Evolutionary conservation across 2,888 invertebrate species (phyloP).

Genomic region (Parthenolecanium corni): DNA sequence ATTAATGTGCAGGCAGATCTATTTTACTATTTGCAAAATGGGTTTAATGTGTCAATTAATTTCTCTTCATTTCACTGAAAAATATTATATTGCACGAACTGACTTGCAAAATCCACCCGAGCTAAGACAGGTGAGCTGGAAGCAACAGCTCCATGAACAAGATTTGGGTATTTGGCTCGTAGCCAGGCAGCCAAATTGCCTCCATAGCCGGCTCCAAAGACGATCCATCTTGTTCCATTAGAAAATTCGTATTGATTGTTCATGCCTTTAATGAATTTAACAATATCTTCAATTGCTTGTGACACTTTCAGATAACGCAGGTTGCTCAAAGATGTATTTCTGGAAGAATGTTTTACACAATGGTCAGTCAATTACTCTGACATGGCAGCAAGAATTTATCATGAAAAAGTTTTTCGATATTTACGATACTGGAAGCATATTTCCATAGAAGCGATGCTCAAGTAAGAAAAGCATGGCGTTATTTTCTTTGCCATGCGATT

Average conservation of each 20-base stretch:
- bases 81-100: no score
- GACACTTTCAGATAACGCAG: slow-evolving; percentile 64
- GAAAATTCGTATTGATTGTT: slow-evolving; percentile 50
- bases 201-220: slow-evolving; percentile 93
- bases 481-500: slow-evolving; percentile 65
- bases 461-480: slow-evolving; percentile 74
- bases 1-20: no score
- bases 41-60: no score
- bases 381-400: no score
- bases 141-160: slow-evolving; percentile 74
- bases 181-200: slow-evolving; percentile 88
- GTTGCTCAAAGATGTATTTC: slow-evolving; percentile 69
- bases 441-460: slow-evolving; percentile 89
- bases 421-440: slow-evolving; percentile 78
- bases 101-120: slow-evolving; percentile 71
- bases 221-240: slow-evolving; percentile 62
- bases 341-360: slow-evolving; percentile 37
- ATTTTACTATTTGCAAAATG: no score
- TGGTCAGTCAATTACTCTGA: no score
- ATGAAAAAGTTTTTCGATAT: no score
- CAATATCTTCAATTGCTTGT: slow-evolving; percentile 76
- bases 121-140: slow-evolving; percentile 82
- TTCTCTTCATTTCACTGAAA: no score
- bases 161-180: slow-evolving; percentile 74
- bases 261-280: slow-evolving; percentile 65